phyloP scores from a whole-genome alignment of 1,140 invertebrate species.

The Drosophila sp. region DNA sequence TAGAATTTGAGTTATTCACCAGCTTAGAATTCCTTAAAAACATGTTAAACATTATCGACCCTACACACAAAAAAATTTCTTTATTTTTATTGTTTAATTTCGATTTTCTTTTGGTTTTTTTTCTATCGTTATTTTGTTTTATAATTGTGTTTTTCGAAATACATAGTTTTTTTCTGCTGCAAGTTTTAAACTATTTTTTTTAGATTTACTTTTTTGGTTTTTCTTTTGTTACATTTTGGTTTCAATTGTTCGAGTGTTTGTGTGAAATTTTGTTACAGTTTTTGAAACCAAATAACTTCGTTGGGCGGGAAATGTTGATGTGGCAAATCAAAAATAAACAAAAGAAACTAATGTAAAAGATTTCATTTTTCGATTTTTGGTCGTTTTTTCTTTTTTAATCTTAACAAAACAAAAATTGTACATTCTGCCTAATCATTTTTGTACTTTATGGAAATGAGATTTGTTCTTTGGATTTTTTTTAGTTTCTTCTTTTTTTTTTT shows the following conservation, averaged over 20 bases:
- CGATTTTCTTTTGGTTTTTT: not conserved
- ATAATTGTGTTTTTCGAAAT: slow-evolving; percentile 51
- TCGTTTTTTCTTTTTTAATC: slow-evolving; percentile 21
- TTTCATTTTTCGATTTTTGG: slow-evolving; percentile 50
- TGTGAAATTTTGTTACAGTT: slow-evolving; percentile 34
- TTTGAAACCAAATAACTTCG: slow-evolving; percentile 74
- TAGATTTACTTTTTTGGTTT: slow-evolving; percentile 24
- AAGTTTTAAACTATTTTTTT: slow-evolving; percentile 6
- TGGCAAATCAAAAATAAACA: slow-evolving; percentile 28
- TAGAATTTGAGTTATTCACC: not conserved
- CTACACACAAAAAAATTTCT: slow-evolving; percentile 7
- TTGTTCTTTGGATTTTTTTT: slow-evolving; percentile 2
- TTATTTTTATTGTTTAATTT: slow-evolving; percentile 1
- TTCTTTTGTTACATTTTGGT: slow-evolving; percentile 19
- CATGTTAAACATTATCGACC: not conserved
- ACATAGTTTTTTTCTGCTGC: slow-evolving; percentile 33
- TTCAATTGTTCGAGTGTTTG: slow-evolving; percentile 15
- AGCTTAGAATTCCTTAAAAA: no score
- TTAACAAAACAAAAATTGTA: not conserved
- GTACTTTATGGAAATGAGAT: slow-evolving; percentile 44
- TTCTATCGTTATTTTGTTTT: slow-evolving; percentile 8
- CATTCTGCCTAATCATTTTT: slow-evolving; percentile 20
- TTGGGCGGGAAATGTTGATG: slow-evolving; percentile 28
- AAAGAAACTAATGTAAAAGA: slow-evolving; percentile 27
- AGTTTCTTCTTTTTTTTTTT: slow-evolving; percentile 41